Evolutionary conservation across 2,113 vertebrate genomes (phyloP).

Genomic region (Alligator mississippiensis): DNA sequence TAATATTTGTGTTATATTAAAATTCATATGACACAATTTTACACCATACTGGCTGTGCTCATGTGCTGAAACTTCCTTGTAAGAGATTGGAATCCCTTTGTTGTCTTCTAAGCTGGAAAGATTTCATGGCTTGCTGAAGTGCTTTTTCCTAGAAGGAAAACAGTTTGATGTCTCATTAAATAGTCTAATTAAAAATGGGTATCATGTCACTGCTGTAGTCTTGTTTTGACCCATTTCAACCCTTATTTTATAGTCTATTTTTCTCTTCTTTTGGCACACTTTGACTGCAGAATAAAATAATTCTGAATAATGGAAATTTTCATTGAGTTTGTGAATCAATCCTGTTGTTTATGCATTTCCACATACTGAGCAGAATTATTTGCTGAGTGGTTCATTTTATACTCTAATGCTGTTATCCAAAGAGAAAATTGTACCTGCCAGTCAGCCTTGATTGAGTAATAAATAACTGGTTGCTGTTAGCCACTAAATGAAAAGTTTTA

Average conservation of each 20-base stretch:
- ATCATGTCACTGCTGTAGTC: neutral
- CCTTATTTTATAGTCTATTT: neutral
- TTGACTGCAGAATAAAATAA: neutral
- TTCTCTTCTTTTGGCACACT: neutral
- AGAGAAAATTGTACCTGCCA: conserved; percentile 40
- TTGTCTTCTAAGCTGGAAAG: conserved; percentile 31
- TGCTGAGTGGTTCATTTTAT: conserved; percentile 9
- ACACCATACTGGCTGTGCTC: neutral
- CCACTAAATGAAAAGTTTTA: conserved; percentile 36
- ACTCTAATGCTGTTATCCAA: neutral
- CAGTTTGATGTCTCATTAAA: conserved; percentile 36
- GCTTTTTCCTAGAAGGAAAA: conserved; percentile 28
- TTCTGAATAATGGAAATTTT: conserved; percentile 3
- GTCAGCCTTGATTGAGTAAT: conserved; percentile 44
- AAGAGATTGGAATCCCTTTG: conserved; percentile 54
- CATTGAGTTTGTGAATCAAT: conserved; percentile 5
- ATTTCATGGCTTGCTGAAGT: conserved; percentile 49
- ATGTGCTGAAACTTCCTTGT: conserved; percentile 46
- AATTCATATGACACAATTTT: conserved; percentile 69
- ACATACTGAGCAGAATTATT: conserved; percentile 22
- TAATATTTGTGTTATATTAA: conserved; percentile 59
- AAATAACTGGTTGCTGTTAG: conserved; percentile 29
- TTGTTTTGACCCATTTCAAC: conserved; percentile 28
- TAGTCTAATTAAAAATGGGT: conserved; percentile 32
- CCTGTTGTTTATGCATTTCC: conserved; percentile 14